Base-by-base conservation (phyloP, 2,888 invertebrate genomes). In the Cosmia trapezina region DNA sequence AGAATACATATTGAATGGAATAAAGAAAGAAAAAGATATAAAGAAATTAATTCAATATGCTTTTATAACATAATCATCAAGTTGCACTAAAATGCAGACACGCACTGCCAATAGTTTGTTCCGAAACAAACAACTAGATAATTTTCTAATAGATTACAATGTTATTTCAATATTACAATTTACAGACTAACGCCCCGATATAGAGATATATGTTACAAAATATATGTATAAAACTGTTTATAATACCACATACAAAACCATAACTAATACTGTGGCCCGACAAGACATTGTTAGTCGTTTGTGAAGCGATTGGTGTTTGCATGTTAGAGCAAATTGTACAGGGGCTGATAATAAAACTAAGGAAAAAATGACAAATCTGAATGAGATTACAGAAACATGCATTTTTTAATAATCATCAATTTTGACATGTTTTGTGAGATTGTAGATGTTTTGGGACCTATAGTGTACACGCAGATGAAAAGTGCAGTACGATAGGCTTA, bases 41-140 rank as follows among this genome's bases (percentile, higher is more conserved):
- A 85, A 91, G 89, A 90, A 91, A 81, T 93, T 93, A 95, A 88
- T 94, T 95, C 96, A 96, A 96, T 96, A 96, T 96, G 96, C 96
- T 96, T 95, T 89, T 76, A 87, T 84, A 81, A 89, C 59, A 80
- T 76, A 83, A 71, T 89, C 89, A 90, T 92, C 94, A 94, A 95
- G 91, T 96, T 96, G 96, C 96, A 96, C 96, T 96, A 96, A 96
- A 94, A 96, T 96, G 96, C 96, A 96, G 96, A 96, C 96, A 96
- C 96, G 95, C 95, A 96, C 95, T 96, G 96, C 96, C 95, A 95
- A 94, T 93, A 86, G 89, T 89, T 92, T 91, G 89, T 92, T 91
- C 87, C 83, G 83, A 84, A 87, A 88, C 86, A 89, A 92, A 90
- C 91, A 92, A 88, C 92, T 92, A 93, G 89, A 90, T 92, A 94